Conservation (phyloP, 1,140 invertebrate species). For the Drosophila murphyi region DNA sequence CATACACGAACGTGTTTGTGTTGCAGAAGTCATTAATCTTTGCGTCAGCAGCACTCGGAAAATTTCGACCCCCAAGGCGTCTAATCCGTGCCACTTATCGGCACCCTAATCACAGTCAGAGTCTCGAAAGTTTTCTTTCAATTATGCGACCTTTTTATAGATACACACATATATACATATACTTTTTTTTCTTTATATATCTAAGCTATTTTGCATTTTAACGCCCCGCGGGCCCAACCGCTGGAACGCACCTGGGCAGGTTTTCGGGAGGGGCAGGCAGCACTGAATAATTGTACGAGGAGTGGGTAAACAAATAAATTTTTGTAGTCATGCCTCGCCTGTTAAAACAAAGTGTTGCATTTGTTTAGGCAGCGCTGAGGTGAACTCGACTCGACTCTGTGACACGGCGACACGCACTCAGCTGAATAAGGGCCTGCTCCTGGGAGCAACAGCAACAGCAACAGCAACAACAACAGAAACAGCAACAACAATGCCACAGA, state of each 20-base stretch:
- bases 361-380: constrained; percentile 66
- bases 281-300: constrained; percentile 6
- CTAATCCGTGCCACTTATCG: constrained; percentile 17
- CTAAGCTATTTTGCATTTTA: constrained; percentile 67
- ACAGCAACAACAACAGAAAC: constrained; percentile 48
- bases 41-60: constrained; percentile 23
- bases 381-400: background rate
- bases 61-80: background rate
- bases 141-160: constrained; percentile 36
- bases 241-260: constrained; percentile 60
- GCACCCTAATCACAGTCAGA: constrained; percentile 47
- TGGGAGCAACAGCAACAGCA: constrained; percentile 44
- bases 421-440: constrained; percentile 24
- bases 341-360: constrained; percentile 74
- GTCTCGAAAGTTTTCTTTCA: constrained; percentile 51
- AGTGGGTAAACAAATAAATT: constrained; percentile 66
- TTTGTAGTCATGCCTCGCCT: constrained; percentile 58
- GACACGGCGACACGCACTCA: constrained; percentile 49
- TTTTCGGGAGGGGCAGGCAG: constrained; percentile 14
- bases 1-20: constrained; percentile 1
- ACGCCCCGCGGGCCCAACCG: constrained; percentile 54
- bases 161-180: too few relatives aligned
- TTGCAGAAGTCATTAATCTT: constrained; percentile 43
- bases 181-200: constrained; percentile 3
- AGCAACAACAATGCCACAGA: constrained; percentile 50